Base-by-base conservation (phyloP, 1,140 invertebrate species). In the Aporrectodea caliginosa region DNA sequence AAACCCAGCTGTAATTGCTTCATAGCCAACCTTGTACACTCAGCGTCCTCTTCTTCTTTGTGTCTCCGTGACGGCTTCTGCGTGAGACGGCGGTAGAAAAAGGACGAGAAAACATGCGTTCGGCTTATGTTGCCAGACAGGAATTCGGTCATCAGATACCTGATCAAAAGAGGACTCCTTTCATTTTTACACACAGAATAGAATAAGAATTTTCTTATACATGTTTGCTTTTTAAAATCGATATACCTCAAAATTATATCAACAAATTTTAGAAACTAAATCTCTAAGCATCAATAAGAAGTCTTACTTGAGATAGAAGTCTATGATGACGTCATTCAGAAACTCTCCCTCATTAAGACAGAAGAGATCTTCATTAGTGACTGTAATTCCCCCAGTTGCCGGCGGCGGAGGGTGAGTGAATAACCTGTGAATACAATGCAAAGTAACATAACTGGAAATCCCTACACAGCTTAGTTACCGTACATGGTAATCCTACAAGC, bases 251-350 rank as follows among this genome's bases (percentile, higher is more conserved):
- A n/a, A n/a, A n/a, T n/a, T n/a, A n/a, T n/a, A n/a, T n/a, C n/a
- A n/a, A n/a, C n/a, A n/a, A n/a, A n/a, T n/a, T n/a, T n/a, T n/a
- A n/a, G n/a, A n/a, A n/a, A n/a, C n/a, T n/a, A n/a, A n/a, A n/a
- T n/a, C n/a, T n/a, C n/a, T n/a, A n/a, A n/a, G n/a, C n/a, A n/a
- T n/a, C n/a, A n/a, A n/a, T n/a, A n/a, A n/a, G n/a, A n/a, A n/a
- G n/a, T n/a, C 88, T 88, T 88, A 92, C 90, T 95, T 95, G 78
- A 98, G 90, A 90, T 98, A 98, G 90, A 98, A 99, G 87, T 98
- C 96, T 84, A 99, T 95, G 72, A 99, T 98, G 80, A 95, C 95
- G 90, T 99, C 97, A 89, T 98, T 99, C 69, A 99, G 90, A 89
- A 96, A 98, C 84, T 97, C 94, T 88, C 96, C 95, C 84, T 94